Conservation (phyloP, 2,888 invertebrate species). For the Dinocampus coccinellae region DNA sequence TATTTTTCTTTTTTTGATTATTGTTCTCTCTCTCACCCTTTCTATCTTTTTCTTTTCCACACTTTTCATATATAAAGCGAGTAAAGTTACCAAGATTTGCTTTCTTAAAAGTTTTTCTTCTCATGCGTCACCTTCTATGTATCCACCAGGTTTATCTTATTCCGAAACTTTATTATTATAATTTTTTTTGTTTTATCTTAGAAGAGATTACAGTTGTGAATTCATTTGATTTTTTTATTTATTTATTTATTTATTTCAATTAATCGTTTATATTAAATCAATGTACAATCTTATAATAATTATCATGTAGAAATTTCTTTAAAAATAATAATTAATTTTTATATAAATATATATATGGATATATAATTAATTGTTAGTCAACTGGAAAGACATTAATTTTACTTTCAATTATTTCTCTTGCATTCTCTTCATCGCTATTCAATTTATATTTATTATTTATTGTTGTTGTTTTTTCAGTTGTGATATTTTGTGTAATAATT, state of each 20-base stretch:
- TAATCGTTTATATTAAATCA: background rate
- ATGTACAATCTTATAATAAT: constrained; percentile 10
- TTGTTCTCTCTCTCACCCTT: background rate
- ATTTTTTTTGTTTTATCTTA: constrained; percentile 1
- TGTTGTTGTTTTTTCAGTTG: background rate
- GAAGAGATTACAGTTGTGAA: background rate
- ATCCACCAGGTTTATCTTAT: constrained; percentile 22
- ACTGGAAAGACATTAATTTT: constrained; percentile 44
- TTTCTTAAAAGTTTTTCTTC: constrained; percentile 19
- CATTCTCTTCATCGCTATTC: background rate
- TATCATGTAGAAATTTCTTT: background rate
- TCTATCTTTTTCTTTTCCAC: background rate
- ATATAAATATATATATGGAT: too few relatives aligned
- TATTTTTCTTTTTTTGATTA: constrained; percentile 1
- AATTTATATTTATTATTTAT: background rate
- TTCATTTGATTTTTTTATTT: background rate
- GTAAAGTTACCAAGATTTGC: constrained; percentile 31
- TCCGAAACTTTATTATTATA: constrained; percentile 25
- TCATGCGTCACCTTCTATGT: constrained; percentile 5
- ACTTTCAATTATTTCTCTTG: constrained; percentile 29
- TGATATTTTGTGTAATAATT: background rate
- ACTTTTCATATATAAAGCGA: constrained; percentile 11
- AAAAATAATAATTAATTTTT: constrained; percentile 7
- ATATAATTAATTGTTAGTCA: background rate
- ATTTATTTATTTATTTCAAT: background rate